phyloP scores from a whole-genome alignment of 2,888 invertebrate species.

The Fragum sueziense region DNA sequence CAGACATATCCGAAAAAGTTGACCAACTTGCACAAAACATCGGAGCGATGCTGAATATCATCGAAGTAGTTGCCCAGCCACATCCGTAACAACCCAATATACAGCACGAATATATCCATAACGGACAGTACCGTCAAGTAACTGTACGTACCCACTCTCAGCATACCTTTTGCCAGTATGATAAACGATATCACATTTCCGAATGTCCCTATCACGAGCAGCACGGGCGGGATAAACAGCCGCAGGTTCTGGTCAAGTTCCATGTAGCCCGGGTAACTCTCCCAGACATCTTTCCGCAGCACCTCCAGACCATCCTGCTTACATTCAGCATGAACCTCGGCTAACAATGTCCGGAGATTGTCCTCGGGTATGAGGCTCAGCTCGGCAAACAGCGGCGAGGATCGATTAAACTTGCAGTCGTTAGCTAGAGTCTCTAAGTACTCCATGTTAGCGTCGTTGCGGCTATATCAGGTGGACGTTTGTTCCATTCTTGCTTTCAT shows the following conservation, averaged over 20 bases:
- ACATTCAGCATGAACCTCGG: constrained; percentile 5
- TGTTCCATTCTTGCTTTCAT: too few species aligned
- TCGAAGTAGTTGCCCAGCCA: constrained; percentile 78
- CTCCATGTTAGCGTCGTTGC: too few species aligned
- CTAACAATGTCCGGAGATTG: background rate
- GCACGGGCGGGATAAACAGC: constrained; percentile 77
- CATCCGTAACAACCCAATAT: constrained; percentile 77
- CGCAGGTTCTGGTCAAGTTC: constrained; percentile 52
- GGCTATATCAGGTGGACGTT: too few species aligned
- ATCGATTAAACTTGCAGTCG: constrained; percentile 10
- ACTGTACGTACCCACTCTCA: constrained; percentile 78
- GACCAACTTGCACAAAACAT: constrained; percentile 77
- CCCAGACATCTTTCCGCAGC: background rate
- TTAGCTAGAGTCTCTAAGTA: background rate
- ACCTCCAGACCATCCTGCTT: background rate
- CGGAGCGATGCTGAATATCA: constrained; percentile 71
- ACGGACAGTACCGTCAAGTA: constrained; percentile 80
- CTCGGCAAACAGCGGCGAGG: background rate
- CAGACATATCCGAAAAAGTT: constrained; percentile 75
- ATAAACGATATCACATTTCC: constrained; percentile 80
- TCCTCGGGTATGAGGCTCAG: constrained; percentile 3
- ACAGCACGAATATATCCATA: constrained; percentile 78
- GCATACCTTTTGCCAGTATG: constrained; percentile 77
- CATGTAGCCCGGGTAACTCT: constrained; percentile 51
- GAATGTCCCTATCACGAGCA: constrained; percentile 79